Conservation (phyloP, 2,113 vertebrate species). For the Recurvirostra avosetta region DNA sequence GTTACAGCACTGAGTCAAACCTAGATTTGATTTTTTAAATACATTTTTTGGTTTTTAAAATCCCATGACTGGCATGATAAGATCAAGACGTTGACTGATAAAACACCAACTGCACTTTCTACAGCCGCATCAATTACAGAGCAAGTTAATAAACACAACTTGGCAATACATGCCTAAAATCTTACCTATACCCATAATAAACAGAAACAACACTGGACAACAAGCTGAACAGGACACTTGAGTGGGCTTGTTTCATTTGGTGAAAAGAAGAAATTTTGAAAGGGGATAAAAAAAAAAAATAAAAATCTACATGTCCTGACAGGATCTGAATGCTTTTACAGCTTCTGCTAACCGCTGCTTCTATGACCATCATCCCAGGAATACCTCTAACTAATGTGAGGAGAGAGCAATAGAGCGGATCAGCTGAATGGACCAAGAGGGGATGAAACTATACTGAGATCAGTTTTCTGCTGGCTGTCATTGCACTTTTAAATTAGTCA, state of each 20-base stretch:
- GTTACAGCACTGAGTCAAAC: background rate
- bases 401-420: fast-evolving
- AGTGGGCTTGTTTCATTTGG: background rate
- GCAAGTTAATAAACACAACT: background rate
- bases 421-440: background rate
- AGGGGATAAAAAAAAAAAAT: background rate
- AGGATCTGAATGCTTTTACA: background rate
- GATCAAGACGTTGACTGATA: background rate
- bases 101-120: background rate
- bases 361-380: background rate
- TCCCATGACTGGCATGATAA: background rate
- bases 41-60: background rate
- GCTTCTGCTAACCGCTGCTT: background rate
- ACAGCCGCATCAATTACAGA: background rate
- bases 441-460: background rate
- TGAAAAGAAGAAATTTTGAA: background rate
- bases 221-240: background rate
- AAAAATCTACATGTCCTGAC: background rate
- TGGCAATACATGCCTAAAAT: background rate
- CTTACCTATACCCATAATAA: background rate
- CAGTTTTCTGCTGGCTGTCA: background rate
- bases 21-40: background rate
- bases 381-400: background rate
- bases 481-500: background rate
- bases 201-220: fast-evolving